A percentile compares a stretch with the other conserved stretches of the same genome.
Evolutionary conservation across 1,140 invertebrate genomes (phyloP).

Genomic region (Drosophila cardini): DNA sequence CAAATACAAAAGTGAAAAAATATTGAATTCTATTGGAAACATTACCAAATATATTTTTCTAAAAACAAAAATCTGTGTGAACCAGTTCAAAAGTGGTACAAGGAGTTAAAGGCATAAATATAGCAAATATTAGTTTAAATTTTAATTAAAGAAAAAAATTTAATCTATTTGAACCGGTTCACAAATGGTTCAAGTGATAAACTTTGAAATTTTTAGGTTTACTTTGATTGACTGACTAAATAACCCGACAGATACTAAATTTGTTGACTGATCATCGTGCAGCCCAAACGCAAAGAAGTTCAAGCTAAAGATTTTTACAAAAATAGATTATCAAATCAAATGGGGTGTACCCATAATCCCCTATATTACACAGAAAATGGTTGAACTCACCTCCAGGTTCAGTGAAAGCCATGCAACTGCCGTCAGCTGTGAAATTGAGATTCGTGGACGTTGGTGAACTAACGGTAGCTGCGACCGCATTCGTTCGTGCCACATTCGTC

Average conservation of each 20-base stretch:
- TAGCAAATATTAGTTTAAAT: not conserved
- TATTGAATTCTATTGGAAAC: not conserved
- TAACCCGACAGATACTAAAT: no score
- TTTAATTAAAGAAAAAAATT: no score
- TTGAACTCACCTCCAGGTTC: conserved; percentile 61
- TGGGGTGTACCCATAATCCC: no score
- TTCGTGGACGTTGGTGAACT: conserved; percentile 38
- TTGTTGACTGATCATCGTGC: no score
- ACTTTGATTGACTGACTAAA: not conserved
- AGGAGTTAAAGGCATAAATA: not conserved
- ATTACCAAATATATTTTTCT: not conserved
- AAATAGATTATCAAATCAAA: no score
- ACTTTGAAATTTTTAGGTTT: no score
- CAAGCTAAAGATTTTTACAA: no score
- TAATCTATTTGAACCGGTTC: no score
- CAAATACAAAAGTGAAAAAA: no score
- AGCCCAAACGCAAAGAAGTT: no score
- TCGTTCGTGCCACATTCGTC: conserved; percentile 84
- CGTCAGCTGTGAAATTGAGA: conserved; percentile 15
- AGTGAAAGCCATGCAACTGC: conserved; percentile 65
- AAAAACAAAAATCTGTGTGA: not conserved
- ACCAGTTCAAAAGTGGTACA: not conserved
- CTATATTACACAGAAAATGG: no score
- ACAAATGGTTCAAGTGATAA: no score
- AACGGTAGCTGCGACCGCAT: conserved; percentile 35